phyloP scores from a whole-genome alignment of 2,797 vertebrate genomes.

The Phaenicophaeus curvirostris region DNA sequence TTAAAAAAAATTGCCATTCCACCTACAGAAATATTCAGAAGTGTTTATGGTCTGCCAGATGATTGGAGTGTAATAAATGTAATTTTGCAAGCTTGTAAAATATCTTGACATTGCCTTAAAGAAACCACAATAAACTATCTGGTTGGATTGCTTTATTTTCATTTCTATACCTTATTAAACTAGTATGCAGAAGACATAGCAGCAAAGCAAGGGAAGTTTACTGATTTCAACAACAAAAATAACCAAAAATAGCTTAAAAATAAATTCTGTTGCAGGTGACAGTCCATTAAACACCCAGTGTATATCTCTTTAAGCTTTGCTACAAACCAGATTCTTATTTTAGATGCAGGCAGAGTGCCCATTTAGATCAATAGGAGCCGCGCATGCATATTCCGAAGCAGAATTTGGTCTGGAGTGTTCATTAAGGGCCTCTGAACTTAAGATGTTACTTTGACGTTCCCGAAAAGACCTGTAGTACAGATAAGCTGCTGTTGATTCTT shows the following conservation, averaged over 20 bases:
- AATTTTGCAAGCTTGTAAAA: slow-evolving; percentile 51
- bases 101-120: slow-evolving; percentile 39
- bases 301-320: slow-evolving; percentile 33
- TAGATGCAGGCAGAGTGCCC: slow-evolving; percentile 12
- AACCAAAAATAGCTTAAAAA: slow-evolving; percentile 12
- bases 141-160: not conserved
- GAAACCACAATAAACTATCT: slow-evolving; percentile 36
- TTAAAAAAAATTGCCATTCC: slow-evolving; percentile 31
- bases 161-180: not conserved
- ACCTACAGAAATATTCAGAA: slow-evolving; percentile 25
- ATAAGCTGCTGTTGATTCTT: slow-evolving; percentile 33
- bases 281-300: not conserved
- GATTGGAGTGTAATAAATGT: slow-evolving; percentile 56
- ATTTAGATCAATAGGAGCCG: slow-evolving; percentile 41
- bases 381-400: slow-evolving; percentile 16
- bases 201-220: not conserved
- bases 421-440: slow-evolving; percentile 58
- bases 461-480: slow-evolving; percentile 28
- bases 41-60: slow-evolving; percentile 57
- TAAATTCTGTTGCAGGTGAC: not conserved
- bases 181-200: not conserved
- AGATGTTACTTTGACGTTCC: slow-evolving; percentile 36
- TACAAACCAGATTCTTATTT: slow-evolving; percentile 56
- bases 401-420: slow-evolving; percentile 34
- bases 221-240: not conserved